Evolutionary conservation across 2,888 invertebrate genomes (phyloP).

Genomic region (Apodemia mormo): DNA sequence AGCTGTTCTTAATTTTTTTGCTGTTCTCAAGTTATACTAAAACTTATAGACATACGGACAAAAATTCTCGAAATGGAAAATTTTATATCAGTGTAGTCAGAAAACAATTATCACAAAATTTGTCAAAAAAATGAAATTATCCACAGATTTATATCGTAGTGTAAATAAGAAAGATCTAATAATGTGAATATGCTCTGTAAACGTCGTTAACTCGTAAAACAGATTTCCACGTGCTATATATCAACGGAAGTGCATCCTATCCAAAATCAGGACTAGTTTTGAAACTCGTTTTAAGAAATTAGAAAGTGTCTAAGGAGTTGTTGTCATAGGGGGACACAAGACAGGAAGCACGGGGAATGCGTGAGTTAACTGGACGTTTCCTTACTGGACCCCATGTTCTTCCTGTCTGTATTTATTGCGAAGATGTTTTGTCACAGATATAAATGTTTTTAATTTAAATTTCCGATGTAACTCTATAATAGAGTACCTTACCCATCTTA

Average conservation of each 20-base stretch:
- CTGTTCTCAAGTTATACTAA: too few relatives aligned
- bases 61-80: too few relatives aligned
- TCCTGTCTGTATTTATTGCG: constrained; percentile 47
- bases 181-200: neutral
- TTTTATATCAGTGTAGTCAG: too few relatives aligned
- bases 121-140: too few relatives aligned
- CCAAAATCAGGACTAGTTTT: constrained; percentile 17
- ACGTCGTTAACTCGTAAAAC: neutral
- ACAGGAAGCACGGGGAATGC: constrained; percentile 73
- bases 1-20: too few relatives aligned
- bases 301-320: constrained; percentile 43
- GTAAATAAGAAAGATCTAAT: neutral
- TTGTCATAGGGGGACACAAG: constrained; percentile 51
- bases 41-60: too few relatives aligned
- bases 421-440: constrained; percentile 35
- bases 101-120: too few relatives aligned
- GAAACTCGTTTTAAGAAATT: constrained; percentile 45
- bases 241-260: constrained; percentile 17
- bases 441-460: constrained; percentile 5
- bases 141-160: too few relatives aligned
- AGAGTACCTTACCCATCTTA: neutral
- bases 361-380: constrained; percentile 73
- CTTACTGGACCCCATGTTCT: constrained; percentile 59
- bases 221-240: constrained; percentile 20
- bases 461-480: neutral